Base-by-base conservation (phyloP, 2,797 vertebrate species). In the Monodelphis domestica region DNA sequence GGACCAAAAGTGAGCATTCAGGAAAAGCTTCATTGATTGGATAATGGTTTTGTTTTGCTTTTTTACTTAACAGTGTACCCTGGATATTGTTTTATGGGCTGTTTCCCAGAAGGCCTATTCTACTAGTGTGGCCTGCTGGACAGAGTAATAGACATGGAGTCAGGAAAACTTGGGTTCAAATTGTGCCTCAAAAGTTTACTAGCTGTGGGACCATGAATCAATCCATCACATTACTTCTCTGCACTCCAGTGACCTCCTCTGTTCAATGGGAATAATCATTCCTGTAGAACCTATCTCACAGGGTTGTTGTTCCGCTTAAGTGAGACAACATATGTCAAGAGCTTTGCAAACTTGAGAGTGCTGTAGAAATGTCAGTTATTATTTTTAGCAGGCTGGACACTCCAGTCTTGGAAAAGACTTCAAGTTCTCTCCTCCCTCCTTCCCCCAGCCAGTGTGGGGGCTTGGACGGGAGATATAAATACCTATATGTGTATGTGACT, bases 401-500 rank as follows among this genome's bases (percentile, higher is more conserved):
- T 2, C 91, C 87, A 4, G 28, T 59, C 94, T 11, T 1, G 33
- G 17, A 10, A 33, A 9, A 87, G 11, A 59, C 6, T 84, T 26
- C 38, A 45, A 84, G 70, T 84, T 84, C n/a, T 50, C 70, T 50
- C 21, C 3, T 88, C 90, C 54, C 63, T 90, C 30, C 89, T 28
- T 89, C 78, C 78, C 12, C 51, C 52, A 28, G 45, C 78, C 87
- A 0, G 7, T 54, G 90, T 30, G 50, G 93, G 92, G 91, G 9
- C 51, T 59, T 90, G 51, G 28, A 56, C 91, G 33, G 88, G 53
- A n/a, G 12, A 78, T 94, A 70, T 50, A 90, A 93, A 93, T 94
- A 87, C 92, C n/a, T 1, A 1, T 54, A 28, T 28, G 53, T 52
- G 89, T n/a, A 87, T 54, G 11, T 93, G 84, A 51, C 89, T 78